phyloP scores from a whole-genome alignment of 2,113 vertebrate genomes.

The Heteronetta atricapilla region DNA sequence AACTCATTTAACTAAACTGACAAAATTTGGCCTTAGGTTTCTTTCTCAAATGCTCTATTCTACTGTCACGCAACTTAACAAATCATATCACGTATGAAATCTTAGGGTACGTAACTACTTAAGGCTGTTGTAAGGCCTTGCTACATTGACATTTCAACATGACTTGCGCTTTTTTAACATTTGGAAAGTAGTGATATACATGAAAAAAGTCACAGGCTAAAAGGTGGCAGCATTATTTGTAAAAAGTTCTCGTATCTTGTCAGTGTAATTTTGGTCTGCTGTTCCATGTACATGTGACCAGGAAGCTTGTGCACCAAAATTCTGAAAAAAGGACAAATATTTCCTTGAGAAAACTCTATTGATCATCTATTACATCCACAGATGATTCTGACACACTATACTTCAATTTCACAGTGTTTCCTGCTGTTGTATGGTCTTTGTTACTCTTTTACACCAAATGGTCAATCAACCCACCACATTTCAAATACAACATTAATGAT shows the following conservation, averaged over 20 bases:
- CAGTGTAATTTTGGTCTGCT: background rate
- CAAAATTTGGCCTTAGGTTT: background rate
- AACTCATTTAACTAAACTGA: background rate
- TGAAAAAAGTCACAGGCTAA: background rate
- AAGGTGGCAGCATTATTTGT: background rate
- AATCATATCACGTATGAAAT: background rate
- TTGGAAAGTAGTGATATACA: background rate
- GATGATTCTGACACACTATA: background rate
- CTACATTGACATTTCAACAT: background rate
- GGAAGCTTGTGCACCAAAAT: background rate
- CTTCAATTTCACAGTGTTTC: background rate
- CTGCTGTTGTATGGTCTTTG: background rate
- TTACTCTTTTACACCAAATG: background rate
- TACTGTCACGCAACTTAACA: background rate
- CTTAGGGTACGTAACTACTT: background rate
- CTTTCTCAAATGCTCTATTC: background rate
- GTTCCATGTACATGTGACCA: background rate
- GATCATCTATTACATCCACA: background rate
- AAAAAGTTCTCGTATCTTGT: background rate
- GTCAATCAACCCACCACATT: background rate
- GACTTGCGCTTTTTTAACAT: background rate
- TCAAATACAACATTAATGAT: background rate
- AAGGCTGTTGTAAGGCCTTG: background rate
- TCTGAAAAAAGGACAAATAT: conserved; percentile 9
- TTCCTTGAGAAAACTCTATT: conserved; percentile 17